These are phyloP conservation scores for Caenorhabditis inopinata DNA, from an alignment of 1,140 invertebrate genomes.

Conservation along the genomic window DNA sequence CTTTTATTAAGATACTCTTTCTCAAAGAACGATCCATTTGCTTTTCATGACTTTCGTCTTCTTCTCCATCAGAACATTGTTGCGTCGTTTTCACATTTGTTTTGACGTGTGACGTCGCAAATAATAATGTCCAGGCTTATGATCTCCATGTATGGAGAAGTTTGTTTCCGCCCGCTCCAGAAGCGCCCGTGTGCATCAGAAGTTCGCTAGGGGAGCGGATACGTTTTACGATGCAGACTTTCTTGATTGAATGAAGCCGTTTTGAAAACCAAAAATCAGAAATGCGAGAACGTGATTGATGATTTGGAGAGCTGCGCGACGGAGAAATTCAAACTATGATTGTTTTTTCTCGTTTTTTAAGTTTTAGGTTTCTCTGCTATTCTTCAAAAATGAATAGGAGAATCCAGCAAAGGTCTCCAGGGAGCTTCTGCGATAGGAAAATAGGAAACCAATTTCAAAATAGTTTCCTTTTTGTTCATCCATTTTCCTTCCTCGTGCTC, in stretches of 20 bases:
- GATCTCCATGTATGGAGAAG: slow-evolving; percentile 60
- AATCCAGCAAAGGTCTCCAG: background rate
- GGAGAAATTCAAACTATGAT: background rate
- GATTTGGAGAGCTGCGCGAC: no score
- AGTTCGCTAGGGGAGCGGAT: slow-evolving; percentile 28
- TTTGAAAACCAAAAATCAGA: slow-evolving; percentile 40
- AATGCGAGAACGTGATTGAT: no score
- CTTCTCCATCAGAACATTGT: background rate
- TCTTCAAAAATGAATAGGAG: background rate
- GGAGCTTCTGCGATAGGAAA: background rate
- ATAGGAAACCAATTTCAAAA: slow-evolving; percentile 34
- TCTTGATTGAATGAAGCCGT: slow-evolving; percentile 64
- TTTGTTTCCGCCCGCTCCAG: slow-evolving; percentile 52
- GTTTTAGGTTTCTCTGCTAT: background rate
- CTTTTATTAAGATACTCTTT: no score
- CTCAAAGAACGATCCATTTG: no score
- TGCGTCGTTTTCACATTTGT: background rate
- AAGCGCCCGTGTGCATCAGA: slow-evolving; percentile 50
- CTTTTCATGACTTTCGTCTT: background rate
- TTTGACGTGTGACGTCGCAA: no score
- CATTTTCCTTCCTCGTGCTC: background rate
- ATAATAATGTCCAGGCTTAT: background rate
- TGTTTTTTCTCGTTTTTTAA: background rate
- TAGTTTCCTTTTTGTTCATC: background rate
- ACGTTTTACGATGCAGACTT: slow-evolving; percentile 56